Evolutionary conservation across 2,888 invertebrate genomes (phyloP).

Genomic region (Calliopum simillimum): DNA sequence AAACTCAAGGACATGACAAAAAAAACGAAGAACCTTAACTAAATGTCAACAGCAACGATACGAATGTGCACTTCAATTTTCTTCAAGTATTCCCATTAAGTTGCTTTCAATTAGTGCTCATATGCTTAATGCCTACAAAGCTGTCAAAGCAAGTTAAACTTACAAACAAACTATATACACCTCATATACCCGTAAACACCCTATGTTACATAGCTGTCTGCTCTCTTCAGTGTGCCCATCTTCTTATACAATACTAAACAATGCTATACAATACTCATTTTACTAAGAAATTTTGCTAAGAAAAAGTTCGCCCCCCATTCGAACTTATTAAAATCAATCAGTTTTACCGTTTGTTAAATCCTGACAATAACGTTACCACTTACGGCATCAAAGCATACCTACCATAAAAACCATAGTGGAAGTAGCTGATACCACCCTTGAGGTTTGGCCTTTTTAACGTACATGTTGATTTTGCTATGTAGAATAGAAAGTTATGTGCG

Average conservation of each 20-base stretch:
- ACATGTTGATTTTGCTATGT: background rate
- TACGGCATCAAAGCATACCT: conserved; percentile 47
- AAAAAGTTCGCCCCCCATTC: background rate
- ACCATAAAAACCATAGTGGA: conserved; percentile 24
- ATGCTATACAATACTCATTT: background rate
- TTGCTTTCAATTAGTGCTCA: conserved; percentile 12
- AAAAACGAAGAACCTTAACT: background rate
- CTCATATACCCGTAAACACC: background rate
- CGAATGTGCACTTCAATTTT: background rate
- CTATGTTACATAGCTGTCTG: background rate
- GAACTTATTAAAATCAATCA: conserved; percentile 61
- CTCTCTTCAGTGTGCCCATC: background rate
- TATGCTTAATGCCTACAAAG: background rate
- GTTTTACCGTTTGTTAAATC: conserved; percentile 60
- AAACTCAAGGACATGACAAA: background rate
- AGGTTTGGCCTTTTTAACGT: conserved; percentile 29
- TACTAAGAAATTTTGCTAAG: background rate
- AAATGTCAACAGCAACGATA: background rate
- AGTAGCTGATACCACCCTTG: conserved; percentile 36
- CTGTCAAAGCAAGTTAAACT: no score
- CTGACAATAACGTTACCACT: conserved; percentile 60
- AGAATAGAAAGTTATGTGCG: background rate
- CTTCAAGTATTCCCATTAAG: conserved; percentile 7
- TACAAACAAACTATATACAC: background rate
- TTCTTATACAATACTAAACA: background rate